Evolutionary conservation across 1,140 invertebrate genomes (phyloP), one percentile per base, ranked within the genome.

Genomic region (Platyura marginata): DNA sequence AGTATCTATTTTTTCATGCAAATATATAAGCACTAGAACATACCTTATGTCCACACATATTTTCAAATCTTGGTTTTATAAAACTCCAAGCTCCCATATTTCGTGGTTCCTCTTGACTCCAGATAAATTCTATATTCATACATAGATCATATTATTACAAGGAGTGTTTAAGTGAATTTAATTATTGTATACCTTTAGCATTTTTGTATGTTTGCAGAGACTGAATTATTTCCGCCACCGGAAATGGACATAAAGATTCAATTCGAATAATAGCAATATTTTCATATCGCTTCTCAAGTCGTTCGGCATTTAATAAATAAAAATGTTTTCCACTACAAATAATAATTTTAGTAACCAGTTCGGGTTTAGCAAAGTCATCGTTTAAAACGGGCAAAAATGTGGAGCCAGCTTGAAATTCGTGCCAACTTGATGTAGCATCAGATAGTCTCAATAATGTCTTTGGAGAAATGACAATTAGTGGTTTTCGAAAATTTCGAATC

Each of bases 31-130:
- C 21, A 13, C n/a, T n/a, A n/a, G n/a, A n/a, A n/a, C n/a, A n/a
- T 69, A 87, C 81, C 61, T 71, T 68, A 53, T 69, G 67, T 41
- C 84, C 86, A 49, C 90, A 68, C 18, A 96, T 64, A 66, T 94
- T 93, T 64, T 89, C 78, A 66, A 98, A 96, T 53, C 94, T 68
- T 38, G 88, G 75, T 50, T 77, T 77, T 1, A 97, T 67, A 65
- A 95, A 98, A 43, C 60, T 74, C 93, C 93, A 98, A 13, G 88
- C 81, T 33, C 95, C 94, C 83, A 91, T 92, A 63, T 98, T 98
- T 59, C 78, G 72, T 43, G 90, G 92, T 62, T 98, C 95, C 63
- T 98, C 95, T 72, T 98, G 95, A 62, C 87, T 87, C 95, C 95
- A 98, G 40, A 98, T 69, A 57, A 89, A 89, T 51, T 68, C 87